Percentiles rank a stretch among this genome's conserved stretches.
Conservation (phyloP, 2,113 vertebrate species). For the Lasiurus borealis region DNA sequence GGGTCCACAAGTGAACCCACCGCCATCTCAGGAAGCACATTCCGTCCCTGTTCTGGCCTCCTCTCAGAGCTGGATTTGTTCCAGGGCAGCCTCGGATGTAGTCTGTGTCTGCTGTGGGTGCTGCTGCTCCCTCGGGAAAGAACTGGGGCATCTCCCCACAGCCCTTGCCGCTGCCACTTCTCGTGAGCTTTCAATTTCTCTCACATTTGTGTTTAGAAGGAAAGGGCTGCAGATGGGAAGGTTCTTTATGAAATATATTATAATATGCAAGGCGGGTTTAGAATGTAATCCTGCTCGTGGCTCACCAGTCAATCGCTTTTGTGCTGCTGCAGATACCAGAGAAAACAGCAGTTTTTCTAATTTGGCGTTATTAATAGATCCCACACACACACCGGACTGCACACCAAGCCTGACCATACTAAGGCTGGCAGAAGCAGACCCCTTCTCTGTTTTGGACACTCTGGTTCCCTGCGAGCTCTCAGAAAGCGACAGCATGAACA, state of each 20-base stretch:
- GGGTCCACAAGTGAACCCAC: fast-evolving
- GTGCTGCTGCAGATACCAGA: background rate
- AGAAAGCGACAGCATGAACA: constrained; percentile 66
- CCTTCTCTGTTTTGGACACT: background rate
- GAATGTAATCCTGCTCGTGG: background rate
- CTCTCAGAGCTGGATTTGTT: too few species aligned
- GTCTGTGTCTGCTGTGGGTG: background rate
- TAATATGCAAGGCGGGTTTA: too few species aligned
- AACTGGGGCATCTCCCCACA: background rate
- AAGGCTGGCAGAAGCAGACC: background rate
- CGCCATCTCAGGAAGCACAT: background rate
- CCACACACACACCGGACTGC: fast-evolving
- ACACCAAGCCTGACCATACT: background rate
- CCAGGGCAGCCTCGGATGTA: background rate
- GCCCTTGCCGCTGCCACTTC: too few species aligned
- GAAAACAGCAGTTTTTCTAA: background rate
- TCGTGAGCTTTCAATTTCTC: background rate
- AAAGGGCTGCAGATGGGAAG: background rate
- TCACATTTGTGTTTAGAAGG: background rate
- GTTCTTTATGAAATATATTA: background rate
- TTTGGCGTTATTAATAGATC: fast-evolving
- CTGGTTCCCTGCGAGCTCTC: background rate
- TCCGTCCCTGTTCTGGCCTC: background rate
- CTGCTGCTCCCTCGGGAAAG: background rate
- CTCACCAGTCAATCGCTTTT: background rate